Evolutionary conservation across 2,888 invertebrate genomes (phyloP), one percentile per base, ranked within the genome.

Genomic region (Tiliacea citrago): DNA sequence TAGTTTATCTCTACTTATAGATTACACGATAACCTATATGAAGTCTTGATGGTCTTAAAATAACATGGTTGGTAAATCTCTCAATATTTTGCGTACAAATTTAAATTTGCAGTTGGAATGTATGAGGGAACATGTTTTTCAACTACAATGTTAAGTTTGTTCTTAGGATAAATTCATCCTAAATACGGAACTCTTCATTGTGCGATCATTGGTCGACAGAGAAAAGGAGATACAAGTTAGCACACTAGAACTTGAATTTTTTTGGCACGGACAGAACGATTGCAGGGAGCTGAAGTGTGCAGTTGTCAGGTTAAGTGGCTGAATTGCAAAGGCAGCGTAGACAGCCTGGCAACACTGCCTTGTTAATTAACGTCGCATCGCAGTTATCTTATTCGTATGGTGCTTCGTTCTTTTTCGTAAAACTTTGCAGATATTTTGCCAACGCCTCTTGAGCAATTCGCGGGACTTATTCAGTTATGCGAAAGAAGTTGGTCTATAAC

Each of bases 321-420:
- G 61, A 73, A 49, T 57, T 29, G 62, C 51, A 63, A 45, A 74
- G n/a, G 47, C 29, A 2, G 39, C 24, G 35, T 35, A 51, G 49
- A 51, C 78, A 78, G 21, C 29, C 49, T 42, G 57, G 29, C 42
- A 47, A 49, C 53, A 18, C 39, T 58, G 24, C 35, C 29, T 68
- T 68, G 67, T 58, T 60, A 70, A 70, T 70, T 79, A 71, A 58
- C 29, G 49, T 51, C 79, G 16, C 21, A 68, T 68, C 8, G 29
- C 47, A 39, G 24, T 47, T 29, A 42, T 68, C 42, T 68, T 42
- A 47, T 78, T 78, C 42, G 21, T 21, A 58, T 51, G 35, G 21
- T 51, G 13, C 29, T 49, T 49, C 35, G 29, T 51, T 70, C 21
- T 69, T 78, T 77, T 49, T 55, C 21, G 5, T n/a, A n/a, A 39